Evolutionary conservation across 2,113 vertebrate species (phyloP).

Genomic region (Cryptotis parvus): DNA sequence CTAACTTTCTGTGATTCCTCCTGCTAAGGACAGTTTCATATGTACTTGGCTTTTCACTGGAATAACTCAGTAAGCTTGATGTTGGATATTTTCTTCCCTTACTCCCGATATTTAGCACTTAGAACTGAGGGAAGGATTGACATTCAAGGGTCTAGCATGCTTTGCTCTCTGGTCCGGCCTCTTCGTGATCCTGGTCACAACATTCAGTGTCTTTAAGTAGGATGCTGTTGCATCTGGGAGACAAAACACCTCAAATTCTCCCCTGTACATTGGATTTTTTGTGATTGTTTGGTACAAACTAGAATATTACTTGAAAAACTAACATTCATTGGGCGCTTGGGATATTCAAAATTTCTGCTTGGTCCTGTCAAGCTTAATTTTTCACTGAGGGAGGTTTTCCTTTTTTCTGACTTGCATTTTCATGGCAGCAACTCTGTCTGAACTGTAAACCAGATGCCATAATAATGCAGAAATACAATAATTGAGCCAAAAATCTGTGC

Average conservation of each 20-base stretch:
- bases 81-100: not conserved
- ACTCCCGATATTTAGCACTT: not conserved
- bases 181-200: not conserved
- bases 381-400: constrained; percentile 33
- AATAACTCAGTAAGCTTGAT: not conserved
- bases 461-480: constrained; percentile 54
- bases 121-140: not conserved
- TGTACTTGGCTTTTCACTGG: not conserved
- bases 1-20: not conserved
- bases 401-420: constrained; percentile 60
- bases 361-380: constrained; percentile 52
- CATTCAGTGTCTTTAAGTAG: not conserved
- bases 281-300: not conserved
- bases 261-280: accelerated
- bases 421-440: not conserved
- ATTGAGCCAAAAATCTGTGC: not conserved
- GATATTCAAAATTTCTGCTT: constrained; percentile 24
- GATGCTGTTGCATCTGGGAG: too few species aligned
- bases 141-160: not conserved
- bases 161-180: not conserved
- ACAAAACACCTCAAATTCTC: too few species aligned
- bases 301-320: constrained; percentile 41
- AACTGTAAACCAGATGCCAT: constrained; percentile 65
- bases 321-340: not conserved
- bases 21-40: not conserved